Evolutionary conservation across 1,140 invertebrate species (phyloP).

Genomic region (Drosophila sproati): DNA sequence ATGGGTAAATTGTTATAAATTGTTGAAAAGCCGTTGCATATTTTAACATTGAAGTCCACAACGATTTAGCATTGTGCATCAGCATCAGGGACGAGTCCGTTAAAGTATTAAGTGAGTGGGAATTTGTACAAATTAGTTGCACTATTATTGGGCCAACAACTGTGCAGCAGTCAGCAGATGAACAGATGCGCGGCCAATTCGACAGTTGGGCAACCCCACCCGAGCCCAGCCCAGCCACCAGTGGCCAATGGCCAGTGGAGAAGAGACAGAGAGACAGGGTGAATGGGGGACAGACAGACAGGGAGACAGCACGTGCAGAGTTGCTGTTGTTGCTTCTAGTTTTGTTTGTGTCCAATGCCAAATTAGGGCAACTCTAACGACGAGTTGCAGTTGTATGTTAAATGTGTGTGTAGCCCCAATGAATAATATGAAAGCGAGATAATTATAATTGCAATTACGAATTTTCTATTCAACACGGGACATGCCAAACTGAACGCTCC

Average conservation of each 20-base stretch:
- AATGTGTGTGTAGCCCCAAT: neutral
- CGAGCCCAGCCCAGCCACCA: too few relatives aligned
- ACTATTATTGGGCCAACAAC: constrained; percentile 14
- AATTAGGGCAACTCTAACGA: neutral
- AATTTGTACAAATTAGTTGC: constrained; percentile 42
- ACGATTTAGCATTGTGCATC: constrained; percentile 15
- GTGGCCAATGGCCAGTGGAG: too few relatives aligned
- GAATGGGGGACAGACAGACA: neutral
- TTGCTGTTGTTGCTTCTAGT: neutral
- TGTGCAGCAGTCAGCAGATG: neutral
- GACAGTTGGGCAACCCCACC: neutral
- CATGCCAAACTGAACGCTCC: constrained; percentile 7
- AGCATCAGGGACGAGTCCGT: constrained; percentile 16
- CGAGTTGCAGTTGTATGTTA: neutral
- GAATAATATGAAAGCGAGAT: constrained; percentile 26
- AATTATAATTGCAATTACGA: constrained; percentile 33
- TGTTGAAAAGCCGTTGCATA: constrained; percentile 26
- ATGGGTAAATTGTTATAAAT: constrained; percentile 56
- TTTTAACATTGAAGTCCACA: constrained; percentile 1
- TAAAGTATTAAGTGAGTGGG: constrained; percentile 37
- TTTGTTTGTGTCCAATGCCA: neutral
- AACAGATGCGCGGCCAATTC: neutral
- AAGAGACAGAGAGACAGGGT: neutral
- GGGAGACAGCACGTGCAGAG: too few relatives aligned
- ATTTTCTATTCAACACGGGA: constrained; percentile 13